Base-by-base conservation (phyloP, 2,888 invertebrate genomes). In the Smittia sp. region DNA sequence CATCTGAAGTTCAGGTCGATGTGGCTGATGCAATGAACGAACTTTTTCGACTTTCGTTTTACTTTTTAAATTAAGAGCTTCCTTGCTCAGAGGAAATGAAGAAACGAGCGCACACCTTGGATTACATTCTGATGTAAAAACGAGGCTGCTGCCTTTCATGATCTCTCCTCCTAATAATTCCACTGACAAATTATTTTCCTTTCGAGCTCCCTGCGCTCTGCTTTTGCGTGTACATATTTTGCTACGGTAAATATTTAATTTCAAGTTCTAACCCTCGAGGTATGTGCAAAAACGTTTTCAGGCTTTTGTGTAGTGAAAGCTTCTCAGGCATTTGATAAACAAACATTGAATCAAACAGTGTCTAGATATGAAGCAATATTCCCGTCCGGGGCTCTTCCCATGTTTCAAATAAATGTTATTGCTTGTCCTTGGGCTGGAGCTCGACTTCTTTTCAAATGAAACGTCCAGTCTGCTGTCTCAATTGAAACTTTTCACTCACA, bases 161-260 rank as follows among this genome's bases (percentile, higher is more conserved):
- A 63, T 63, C 25, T 63, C 18, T 46, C 18, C n/a, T n/a, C 13
- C 20, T 63, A 63, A 27, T 27, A 27, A 20, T 63, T 63, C 27
- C 20, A 38, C 66, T 66, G 66, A 39, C 66, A 66, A 66, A 66
- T 66, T 66, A 66, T 24, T 66, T 66, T 66, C 39, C 22, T 39
- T 66, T 24, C 18, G 7, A 6, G 3, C 15, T n/a, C 25, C 20
- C 39, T 66, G 27, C 66, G 32, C 27, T 27, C 63, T 27, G 1
- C 27, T 7, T 24, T 15, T 58, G 58, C 25, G 11, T 20, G 63
- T 63, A 22, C 24, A 65, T n/a, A 66, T 66, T 66, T 66, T 66
- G 15, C 38, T 66, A 38, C 38, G 39, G 66, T 39, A 66, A 66
- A 66, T 66, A 66, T 66, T 66, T 66, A 39, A 66, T 66, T 66